A percentile compares a stretch with the other conserved stretches of the same genome.
Conservation (phyloP, 2,797 vertebrate genomes). For the Sebastes ruberrimus region DNA sequence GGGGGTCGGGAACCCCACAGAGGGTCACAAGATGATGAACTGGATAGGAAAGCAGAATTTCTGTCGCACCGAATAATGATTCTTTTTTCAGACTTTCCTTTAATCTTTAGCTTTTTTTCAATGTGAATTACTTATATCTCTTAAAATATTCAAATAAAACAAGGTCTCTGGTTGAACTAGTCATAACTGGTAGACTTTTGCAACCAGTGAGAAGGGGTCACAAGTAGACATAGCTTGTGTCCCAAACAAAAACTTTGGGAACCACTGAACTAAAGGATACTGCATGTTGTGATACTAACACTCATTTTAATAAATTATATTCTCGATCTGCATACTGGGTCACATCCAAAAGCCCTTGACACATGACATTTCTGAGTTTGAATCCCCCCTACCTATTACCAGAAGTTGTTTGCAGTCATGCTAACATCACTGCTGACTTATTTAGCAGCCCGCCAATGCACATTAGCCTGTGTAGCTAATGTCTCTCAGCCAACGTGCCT, state of each 20-base stretch:
- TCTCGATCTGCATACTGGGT: conserved; percentile 8
- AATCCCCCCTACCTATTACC: not conserved
- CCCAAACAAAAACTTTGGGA: not conserved
- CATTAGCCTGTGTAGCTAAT: conserved; percentile 32
- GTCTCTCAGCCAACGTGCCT: conserved; percentile 12
- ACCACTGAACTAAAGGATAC: not conserved
- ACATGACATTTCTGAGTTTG: conserved; percentile 36
- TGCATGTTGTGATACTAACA: not conserved
- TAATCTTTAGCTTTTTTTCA: not conserved
- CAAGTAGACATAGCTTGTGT: not conserved
- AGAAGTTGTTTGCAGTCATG: conserved; percentile 58
- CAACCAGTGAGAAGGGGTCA: not conserved
- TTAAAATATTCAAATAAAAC: not conserved
- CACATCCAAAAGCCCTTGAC: conserved; percentile 19
- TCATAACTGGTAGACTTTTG: not conserved
- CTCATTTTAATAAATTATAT: conserved; percentile 7
- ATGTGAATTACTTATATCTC: not conserved
- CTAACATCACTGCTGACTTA: conserved; percentile 60
- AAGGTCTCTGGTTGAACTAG: not conserved
- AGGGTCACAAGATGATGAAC: not conserved
- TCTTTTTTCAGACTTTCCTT: not conserved
- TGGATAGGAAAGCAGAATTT: not conserved
- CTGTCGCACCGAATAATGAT: not conserved
- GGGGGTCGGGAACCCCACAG: not conserved
- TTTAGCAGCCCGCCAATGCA: conserved; percentile 55